These are phyloP conservation scores for Diplodus puntazzo DNA, from an alignment of 2,797 vertebrate genomes.

Conservation along the genomic window DNA sequence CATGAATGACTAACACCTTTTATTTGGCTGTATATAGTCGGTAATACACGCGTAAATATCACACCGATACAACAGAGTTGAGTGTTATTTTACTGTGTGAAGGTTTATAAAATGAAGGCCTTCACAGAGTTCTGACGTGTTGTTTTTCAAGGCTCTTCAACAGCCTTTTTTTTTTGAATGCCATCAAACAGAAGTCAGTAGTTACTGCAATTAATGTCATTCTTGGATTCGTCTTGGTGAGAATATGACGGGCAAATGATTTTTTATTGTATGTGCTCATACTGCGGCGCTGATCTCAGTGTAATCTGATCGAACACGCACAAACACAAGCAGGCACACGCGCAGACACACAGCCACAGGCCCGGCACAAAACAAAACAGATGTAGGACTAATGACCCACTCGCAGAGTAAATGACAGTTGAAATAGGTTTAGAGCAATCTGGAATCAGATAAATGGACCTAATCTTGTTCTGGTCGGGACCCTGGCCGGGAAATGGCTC, in stretches of 20 bases:
- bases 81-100: not conserved
- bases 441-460: conserved; percentile 87
- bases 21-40: not conserved
- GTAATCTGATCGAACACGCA: conserved; percentile 55
- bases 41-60: conserved; percentile 7
- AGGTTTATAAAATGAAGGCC: not conserved
- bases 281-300: conserved; percentile 38
- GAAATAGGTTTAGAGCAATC: conserved; percentile 85
- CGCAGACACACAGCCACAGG: conserved; percentile 39
- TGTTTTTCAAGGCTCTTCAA: conserved; percentile 33
- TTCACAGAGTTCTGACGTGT: conserved; percentile 11
- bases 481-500: conserved; percentile 82
- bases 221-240: conserved; percentile 46
- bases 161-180: conserved; percentile 32
- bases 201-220: conserved; percentile 60
- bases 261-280: conserved; percentile 51
- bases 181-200: conserved; percentile 45
- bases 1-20: conserved; percentile 4
- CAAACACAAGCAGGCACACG: conserved; percentile 23
- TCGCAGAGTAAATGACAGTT: conserved; percentile 81
- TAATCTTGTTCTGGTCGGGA: conserved; percentile 84
- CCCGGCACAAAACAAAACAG: conserved; percentile 79
- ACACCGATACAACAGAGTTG: not conserved
- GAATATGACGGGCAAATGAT: conserved; percentile 60
- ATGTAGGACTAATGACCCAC: conserved; percentile 81